Conservation (phyloP, 1,140 invertebrate species). For the Plectrocnemia conspersa region DNA sequence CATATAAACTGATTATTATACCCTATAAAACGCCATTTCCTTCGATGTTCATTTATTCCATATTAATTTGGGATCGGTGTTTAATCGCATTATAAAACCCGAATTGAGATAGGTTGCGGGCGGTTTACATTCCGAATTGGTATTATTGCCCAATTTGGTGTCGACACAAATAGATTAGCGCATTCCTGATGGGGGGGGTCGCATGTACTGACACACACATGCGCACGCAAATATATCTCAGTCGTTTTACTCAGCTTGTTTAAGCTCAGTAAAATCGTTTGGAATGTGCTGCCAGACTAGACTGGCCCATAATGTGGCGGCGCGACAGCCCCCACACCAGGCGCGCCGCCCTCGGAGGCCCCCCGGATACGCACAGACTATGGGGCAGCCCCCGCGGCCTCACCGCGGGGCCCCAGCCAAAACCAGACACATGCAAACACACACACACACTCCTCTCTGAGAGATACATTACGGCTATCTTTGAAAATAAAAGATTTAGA, state of each 20-base stretch:
- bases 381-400: not conserved
- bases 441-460: not conserved
- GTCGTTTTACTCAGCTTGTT: constrained; percentile 6
- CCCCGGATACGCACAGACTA: constrained; percentile 7
- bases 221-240: not conserved
- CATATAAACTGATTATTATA: too few species aligned
- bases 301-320: constrained; percentile 9
- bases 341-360: not conserved
- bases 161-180: too few species aligned
- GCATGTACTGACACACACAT: not conserved
- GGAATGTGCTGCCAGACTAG: constrained; percentile 9
- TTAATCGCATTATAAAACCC: too few species aligned
- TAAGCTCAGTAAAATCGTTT: constrained; percentile 7
- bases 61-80: too few species aligned
- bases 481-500: constrained; percentile 1
- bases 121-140: too few species aligned
- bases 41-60: too few species aligned
- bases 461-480: too few species aligned
- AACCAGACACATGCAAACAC: too few species aligned
- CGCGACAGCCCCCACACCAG: constrained; percentile 1
- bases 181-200: not conserved
- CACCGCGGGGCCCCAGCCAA: not conserved
- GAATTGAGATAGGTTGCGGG: too few species aligned
- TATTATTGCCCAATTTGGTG: too few species aligned
- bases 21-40: too few species aligned